Base-by-base conservation (phyloP, 2,888 invertebrate species). In the Acleris emargana region DNA sequence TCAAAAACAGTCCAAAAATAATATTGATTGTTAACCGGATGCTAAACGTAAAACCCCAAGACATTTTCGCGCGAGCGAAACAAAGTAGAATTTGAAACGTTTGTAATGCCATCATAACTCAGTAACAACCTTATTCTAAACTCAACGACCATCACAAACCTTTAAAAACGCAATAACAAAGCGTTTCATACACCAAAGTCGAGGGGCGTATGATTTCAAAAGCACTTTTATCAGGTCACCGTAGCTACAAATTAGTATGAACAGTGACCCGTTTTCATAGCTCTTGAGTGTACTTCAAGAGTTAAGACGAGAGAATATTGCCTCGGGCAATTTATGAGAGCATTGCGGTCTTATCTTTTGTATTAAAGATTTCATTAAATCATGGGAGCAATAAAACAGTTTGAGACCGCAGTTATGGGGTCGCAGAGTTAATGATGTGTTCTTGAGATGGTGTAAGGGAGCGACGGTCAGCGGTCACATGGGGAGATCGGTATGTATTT, bases 331-430 rank as follows among this genome's bases (percentile, higher is more conserved):
- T 87, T 87, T 89, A 89, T 85, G 83, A 80, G 74, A 75, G 77
- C 76, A 76, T 78, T 72, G 80, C 77, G 77, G 86, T 78, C 87
- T 89, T 90, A 90, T 91, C 91, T 89, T 73, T 82, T 79, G 88
- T 89, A 89, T 89, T 88, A 91, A 88, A 89, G 88, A 91, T 91
- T 91, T 92, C 91, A 92, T 92, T 92, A 92, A 90, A 91, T 92
- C 91, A 90, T 89, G 82, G 74, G 74, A 76, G 89, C 86, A 91
- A 90, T 91, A 91, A 92, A 92, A 91, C 91, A 89, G 91, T 90
- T 89, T 91, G 91, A 91, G 89, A 88, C 86, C 88, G 84, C 84
- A 83, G 83, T 89, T 84, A 87, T 82, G 83, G 86, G 85, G 87
- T 88, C 88, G 86, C 88, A 86, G 79, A 82, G 75, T 86, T 91